phyloP scores from a whole-genome alignment of 1,140 invertebrate genomes.

The Macrotrachela quadricornifera region DNA sequence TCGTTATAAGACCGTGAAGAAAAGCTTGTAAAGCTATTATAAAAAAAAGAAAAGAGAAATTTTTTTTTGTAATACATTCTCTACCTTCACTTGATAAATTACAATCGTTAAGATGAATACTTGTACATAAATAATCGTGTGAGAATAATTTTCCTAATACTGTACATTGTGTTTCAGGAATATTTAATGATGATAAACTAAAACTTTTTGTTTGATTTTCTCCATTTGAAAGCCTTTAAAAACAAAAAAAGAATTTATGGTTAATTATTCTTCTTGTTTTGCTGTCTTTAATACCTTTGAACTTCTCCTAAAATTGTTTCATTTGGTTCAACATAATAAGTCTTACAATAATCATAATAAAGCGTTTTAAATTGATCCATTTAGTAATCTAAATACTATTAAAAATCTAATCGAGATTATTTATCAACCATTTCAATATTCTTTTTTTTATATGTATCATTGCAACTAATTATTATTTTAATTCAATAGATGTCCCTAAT shows the following conservation, averaged over 20 bases:
- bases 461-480: too few relatives aligned
- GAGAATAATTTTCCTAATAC: conserved; percentile 21
- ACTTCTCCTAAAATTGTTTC: not conserved
- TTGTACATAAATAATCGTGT: conserved; percentile 19
- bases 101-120: conserved; percentile 25
- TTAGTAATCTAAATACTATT: too few relatives aligned
- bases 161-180: conserved; percentile 20
- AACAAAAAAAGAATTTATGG: conserved; percentile 16
- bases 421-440: too few relatives aligned
- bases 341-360: conserved; percentile 7
- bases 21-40: conserved; percentile 1
- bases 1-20: not conserved
- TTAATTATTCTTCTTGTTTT: not conserved
- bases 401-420: too few relatives aligned
- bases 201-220: too few relatives aligned
- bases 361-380: conserved; percentile 5
- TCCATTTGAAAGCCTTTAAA: too few relatives aligned
- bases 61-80: too few relatives aligned
- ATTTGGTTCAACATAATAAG: conserved; percentile 5
- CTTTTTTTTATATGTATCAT: too few relatives aligned
- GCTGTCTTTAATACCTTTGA: not conserved
- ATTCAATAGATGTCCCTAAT: too few relatives aligned
- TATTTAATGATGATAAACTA: conserved; percentile 18
- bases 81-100: conserved; percentile 26
- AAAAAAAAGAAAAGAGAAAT: not conserved